Evolutionary conservation across 2,888 invertebrate genomes (phyloP), one percentile per base, ranked within the genome.

Genomic region (Rhodophaea formosa): DNA sequence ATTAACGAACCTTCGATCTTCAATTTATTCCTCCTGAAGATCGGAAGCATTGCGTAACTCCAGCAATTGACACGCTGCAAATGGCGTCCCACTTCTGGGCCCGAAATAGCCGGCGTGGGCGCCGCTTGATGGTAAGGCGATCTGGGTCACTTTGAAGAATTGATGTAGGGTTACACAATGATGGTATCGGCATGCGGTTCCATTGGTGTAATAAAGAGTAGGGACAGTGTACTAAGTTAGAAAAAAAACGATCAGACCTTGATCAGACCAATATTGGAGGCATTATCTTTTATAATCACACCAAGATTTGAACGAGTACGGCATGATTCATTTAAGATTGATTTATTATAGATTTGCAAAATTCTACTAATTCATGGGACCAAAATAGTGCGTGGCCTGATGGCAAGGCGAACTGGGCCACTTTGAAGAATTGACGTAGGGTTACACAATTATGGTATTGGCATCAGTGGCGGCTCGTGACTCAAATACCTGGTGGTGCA

Each of bases 41-140:
- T 55, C 45, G 39, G 45, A 52, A 52, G 39, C 42, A 15, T 56
- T 56, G 46, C 59, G 54, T 43, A 54, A 43, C 43, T 55, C 17
- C 47, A 56, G 58, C 46, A 42, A 53, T 53, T 58, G 53, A 53
- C 42, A 58, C 39, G 54, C 17, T 17, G 32, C 54, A 55, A 55
- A 55, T 45, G 15, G 54, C 45, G 54, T 32, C 54, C 54, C 45
- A 55, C 17, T 55, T 55, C 35, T 45, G 46, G 23, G 12, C 15
- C 32, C 30, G 12, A 45, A 55, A 55, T 55, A 55, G 45, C 54
- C 16, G 23, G 23, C 23, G 54, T 55, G 44, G 44, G 54, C 54
- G 29, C 45, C 45, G 46, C 45, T 17, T 46, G 46, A 32, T 54
- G 54, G 54, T 32, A 45, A 54, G 15, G 17, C 15, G 6, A 55